Base-by-base conservation (phyloP, 2,113 vertebrate genomes). In the Prinia subflava region DNA sequence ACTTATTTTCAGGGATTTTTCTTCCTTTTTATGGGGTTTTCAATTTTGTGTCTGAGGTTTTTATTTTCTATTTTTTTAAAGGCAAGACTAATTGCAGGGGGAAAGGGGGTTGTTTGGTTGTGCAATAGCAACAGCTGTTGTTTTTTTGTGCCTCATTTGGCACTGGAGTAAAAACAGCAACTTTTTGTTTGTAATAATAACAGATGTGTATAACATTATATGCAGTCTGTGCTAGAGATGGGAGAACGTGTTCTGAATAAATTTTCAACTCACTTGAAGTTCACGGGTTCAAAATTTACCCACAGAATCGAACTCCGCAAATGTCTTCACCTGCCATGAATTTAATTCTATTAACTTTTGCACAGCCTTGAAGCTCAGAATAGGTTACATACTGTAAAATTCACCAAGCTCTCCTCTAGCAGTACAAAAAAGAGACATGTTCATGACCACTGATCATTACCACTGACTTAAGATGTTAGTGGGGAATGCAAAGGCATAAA, bases 121-220 rank as follows among this genome's bases (percentile, higher is more conserved):
- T 98, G 98, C 96, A 98, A 98, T 79, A 97, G 96, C 87, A 97
- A 95, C 98, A 98, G 97, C 98, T 98, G 97, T 97, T 98, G 96
- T 92, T 97, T 97, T 97, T 97, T 97, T 97, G 97, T 96, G 95
- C 97, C 89, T 98, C 92, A 82, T 98, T 98, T 98, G 98, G 97
- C 95, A 94, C 93, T 74, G 80, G 49, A 95, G 91, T 96, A 97
- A 97, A 97, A 97, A 83, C 96, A 97, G 97, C 95, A 96, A 98
- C 87, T 97, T 98, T 95, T 96, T 98, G 96, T 98, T 98, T 98
- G 97, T 96, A 97, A 97, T 96, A 98, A 97, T 96, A 98, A 96
- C 98, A 98, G 98, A 98, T 98, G 97, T 98, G 97, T 96, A 96
- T 96, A 96, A 97, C 97, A 97, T 97, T 92, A 98, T 98, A 97